phyloP scores from a whole-genome alignment of 2,797 vertebrate species.

The Octomys mimax region DNA sequence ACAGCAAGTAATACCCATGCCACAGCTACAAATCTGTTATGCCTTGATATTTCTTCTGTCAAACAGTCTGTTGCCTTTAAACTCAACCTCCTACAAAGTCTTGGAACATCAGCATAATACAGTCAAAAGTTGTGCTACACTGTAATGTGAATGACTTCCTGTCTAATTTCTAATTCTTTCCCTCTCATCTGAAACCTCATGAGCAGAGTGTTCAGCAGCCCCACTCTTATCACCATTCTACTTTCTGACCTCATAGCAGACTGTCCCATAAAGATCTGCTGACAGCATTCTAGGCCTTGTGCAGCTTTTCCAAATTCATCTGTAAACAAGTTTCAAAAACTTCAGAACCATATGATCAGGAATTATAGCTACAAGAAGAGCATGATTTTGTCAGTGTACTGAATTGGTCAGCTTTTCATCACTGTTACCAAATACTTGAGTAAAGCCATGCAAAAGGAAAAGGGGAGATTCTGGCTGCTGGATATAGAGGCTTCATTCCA shows the following conservation, averaged over 20 bases:
- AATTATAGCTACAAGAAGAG: not conserved
- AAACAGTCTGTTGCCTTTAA: not conserved
- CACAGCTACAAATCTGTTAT: not conserved
- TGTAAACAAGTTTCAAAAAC: not conserved
- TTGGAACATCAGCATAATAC: not conserved
- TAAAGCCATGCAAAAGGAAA: not conserved
- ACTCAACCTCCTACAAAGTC: not conserved
- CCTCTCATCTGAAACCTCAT: not conserved
- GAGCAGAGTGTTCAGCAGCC: not conserved
- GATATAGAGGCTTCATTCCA: not conserved
- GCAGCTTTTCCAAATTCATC: not conserved
- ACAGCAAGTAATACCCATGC: not conserved
- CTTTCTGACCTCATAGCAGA: not conserved
- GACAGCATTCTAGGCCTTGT: not conserved
- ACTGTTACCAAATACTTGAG: not conserved
- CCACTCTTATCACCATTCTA: not conserved
- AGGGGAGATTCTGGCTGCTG: not conserved
- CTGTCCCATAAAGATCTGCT: not conserved
- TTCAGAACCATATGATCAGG: not conserved
- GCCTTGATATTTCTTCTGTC: not conserved
- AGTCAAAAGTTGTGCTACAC: not conserved
- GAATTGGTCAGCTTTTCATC: not conserved
- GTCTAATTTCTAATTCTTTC: not conserved
- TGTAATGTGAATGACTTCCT: not conserved
- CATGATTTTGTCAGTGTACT: not conserved